Percentiles rank a stretch among this genome's conserved stretches.
Evolutionary conservation across 2,113 vertebrate species (phyloP).

Genomic region (Seriola aureovittata): DNA sequence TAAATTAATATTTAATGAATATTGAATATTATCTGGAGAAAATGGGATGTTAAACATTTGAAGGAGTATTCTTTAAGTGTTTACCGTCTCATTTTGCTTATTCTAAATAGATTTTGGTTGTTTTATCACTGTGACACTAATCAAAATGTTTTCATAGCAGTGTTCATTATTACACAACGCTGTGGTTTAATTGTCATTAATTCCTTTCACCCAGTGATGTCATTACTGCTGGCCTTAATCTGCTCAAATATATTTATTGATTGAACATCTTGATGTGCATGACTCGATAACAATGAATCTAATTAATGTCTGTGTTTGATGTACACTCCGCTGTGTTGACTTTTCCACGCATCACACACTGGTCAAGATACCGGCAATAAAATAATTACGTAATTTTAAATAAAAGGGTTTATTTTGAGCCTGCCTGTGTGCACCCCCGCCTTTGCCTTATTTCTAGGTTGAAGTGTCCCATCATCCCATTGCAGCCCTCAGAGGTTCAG

Average conservation of each 20-base stretch:
- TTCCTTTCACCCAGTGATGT: conserved; percentile 5
- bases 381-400: conserved; percentile 32
- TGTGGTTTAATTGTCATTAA: neutral
- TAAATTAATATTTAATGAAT: no score
- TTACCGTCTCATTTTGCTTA: no score
- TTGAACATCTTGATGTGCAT: conserved; percentile 12
- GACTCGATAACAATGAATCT: conserved; percentile 19
- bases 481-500: conserved; percentile 14
- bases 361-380: conserved; percentile 14
- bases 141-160: neutral
- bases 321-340: conserved; percentile 33
- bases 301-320: conserved; percentile 46
- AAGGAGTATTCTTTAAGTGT: no score
- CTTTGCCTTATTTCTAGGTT: neutral
- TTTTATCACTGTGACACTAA: neutral
- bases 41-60: no score
- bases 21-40: no score
- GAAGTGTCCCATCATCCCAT: conserved; percentile 26
- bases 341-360: conserved; percentile 43
- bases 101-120: neutral
- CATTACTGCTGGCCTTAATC: conserved; percentile 3
- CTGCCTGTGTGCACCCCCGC: neutral
- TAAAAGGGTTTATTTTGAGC: neutral
- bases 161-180: neutral
- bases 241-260: conserved; percentile 47